A percentile compares a stretch with the other conserved stretches of the same genome.
These are phyloP conservation scores for Drosophila nebulosa DNA, from an alignment of 1,140 invertebrate genomes.

Conservation along the genomic window DNA sequence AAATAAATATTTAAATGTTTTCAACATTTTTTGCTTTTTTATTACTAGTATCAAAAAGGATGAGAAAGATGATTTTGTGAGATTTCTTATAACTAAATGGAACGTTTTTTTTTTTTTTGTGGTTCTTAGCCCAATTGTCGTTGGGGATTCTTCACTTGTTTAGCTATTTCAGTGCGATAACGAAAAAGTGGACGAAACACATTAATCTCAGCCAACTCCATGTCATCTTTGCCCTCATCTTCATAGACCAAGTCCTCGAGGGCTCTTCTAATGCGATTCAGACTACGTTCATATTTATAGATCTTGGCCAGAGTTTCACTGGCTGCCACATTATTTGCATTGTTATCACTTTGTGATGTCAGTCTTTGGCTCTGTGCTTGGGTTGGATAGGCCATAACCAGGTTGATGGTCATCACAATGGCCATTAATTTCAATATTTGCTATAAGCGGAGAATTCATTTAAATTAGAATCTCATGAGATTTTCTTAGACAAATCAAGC, in stretches of 20 bases:
- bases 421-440: conserved; percentile 26
- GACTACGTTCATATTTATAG: conserved; percentile 31
- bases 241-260: conserved; percentile 50
- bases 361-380: conserved; percentile 40
- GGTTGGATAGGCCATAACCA: conserved; percentile 21
- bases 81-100: conserved; percentile 12
- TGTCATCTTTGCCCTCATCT: conserved; percentile 61
- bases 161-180: conserved; percentile 59
- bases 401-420: conserved; percentile 17
- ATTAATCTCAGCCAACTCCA: conserved; percentile 75
- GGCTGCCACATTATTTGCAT: not conserved
- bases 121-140: conserved; percentile 48
- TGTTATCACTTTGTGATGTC: not conserved
- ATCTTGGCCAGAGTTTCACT: conserved; percentile 24
- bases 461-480: not conserved
- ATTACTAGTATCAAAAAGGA: conserved; percentile 20
- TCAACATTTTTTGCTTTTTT: conserved; percentile 34
- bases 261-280: conserved; percentile 48
- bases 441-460: not conserved
- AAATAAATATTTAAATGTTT: conserved; percentile 72
- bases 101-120: not conserved
- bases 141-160: conserved; percentile 42
- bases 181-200: conserved; percentile 73
- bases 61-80: conserved; percentile 1
- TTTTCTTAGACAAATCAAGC: not conserved